Evolutionary conservation across 2,888 invertebrate species (phyloP), one percentile per base, ranked within the genome.

Genomic region (Eilema griseolum): DNA sequence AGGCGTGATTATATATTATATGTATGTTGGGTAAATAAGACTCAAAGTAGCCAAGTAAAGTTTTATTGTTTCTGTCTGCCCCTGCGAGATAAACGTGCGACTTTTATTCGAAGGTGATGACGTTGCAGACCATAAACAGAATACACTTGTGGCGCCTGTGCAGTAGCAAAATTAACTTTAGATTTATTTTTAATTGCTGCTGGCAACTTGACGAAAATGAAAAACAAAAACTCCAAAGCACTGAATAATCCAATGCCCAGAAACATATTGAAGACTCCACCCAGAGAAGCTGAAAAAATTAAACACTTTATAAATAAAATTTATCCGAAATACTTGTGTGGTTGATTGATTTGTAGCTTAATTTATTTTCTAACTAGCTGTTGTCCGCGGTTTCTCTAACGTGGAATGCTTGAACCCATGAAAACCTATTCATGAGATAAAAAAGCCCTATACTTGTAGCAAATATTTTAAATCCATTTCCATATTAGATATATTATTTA

Each of bases 251-350:
- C 94, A 1, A 95, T 91, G 11, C 95, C 95, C 5, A 95, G 82
- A 77, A 95, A 95, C 95, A 95, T 94, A 76, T 93, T 95, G 82
- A 95, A 95, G 2, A 95, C 92, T 52, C 95, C 95, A 4, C 95
- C 95, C 31, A 95, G 77, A 0, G 95, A 95, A 0, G 95, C 95
- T 95, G 89, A 2, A 89, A 92, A 66, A 62, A 73, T n/a, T 71
- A 46, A 61, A 67, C 67, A 71, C 52, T 66, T 37, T 31, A 24
- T 52, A n/a, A 52, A 46, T 10, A 26, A n/a, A n/a, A n/a, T 37
- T 0, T 24, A 33, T 8, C 31, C 8, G 1, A 8, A 8, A 33
- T 33, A 8, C 7, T 8, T 8, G 1, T 33, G 10, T 8, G 3
- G 31, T 33, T 33, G 10, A 33, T 33, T 33, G 31, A 33, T 8